Percentiles rank a stretch among this genome's conserved stretches.
These are phyloP conservation scores for Venustaconcha ellipsiformis DNA, from an alignment of 1,140 invertebrate genomes.

Conservation along the genomic window DNA sequence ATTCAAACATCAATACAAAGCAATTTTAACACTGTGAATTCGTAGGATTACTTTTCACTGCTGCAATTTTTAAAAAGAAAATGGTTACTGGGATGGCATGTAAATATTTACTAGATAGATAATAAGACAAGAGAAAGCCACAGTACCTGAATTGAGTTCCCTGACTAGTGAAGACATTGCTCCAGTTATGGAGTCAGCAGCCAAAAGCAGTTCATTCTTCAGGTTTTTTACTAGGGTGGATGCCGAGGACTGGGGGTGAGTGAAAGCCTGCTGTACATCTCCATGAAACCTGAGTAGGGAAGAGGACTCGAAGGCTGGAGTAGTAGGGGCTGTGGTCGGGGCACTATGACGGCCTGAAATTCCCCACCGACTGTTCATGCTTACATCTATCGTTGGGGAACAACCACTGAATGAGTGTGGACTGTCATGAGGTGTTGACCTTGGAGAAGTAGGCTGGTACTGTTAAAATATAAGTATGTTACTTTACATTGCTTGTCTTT, in stretches of 20 bases:
- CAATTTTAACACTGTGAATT: too few species aligned
- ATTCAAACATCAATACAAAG: too few species aligned
- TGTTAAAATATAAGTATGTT: constrained; percentile 43
- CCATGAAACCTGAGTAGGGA: constrained; percentile 69
- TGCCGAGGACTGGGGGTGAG: constrained; percentile 41
- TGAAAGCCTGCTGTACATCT: constrained; percentile 69
- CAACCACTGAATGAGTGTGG: constrained; percentile 30
- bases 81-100: too few species aligned
- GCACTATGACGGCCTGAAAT: constrained; percentile 14
- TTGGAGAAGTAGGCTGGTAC: constrained; percentile 79
- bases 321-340: constrained; percentile 37
- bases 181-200: constrained; percentile 95
- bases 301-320: constrained; percentile 52
- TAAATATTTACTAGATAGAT: too few species aligned
- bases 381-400: constrained; percentile 69
- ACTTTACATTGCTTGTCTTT: neutral
- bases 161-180: constrained; percentile 96
- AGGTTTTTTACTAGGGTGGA: constrained; percentile 48
- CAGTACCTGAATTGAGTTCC: constrained; percentile 88
- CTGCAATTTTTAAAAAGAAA: too few species aligned
- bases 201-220: constrained; percentile 85
- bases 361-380: neutral
- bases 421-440: constrained; percentile 91
- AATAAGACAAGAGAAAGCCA: neutral
- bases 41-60: too few species aligned